Evolutionary conservation across 2,797 vertebrate genomes (phyloP).

Genomic region (Echeneis naucrates): DNA sequence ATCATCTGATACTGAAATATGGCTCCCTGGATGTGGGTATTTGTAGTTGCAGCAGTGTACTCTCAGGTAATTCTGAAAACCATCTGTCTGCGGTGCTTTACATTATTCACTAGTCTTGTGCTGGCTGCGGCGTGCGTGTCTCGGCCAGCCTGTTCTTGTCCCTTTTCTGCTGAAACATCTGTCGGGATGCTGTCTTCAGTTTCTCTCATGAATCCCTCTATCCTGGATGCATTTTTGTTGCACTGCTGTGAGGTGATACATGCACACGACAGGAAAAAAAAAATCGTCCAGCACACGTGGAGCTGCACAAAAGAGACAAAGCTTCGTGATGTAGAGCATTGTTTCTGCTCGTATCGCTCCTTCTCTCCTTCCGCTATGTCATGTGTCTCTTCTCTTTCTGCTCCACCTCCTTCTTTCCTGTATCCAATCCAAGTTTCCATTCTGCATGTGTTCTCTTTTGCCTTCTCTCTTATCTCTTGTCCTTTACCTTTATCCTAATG

Average conservation of each 20-base stretch:
- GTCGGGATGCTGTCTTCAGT: slow-evolving; percentile 42
- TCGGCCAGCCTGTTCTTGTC: slow-evolving; percentile 36
- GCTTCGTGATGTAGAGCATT: slow-evolving; percentile 13
- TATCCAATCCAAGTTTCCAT: slow-evolving; percentile 15
- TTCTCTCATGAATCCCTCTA: slow-evolving; percentile 31
- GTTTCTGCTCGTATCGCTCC: neutral
- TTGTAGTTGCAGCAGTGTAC: slow-evolving; percentile 50
- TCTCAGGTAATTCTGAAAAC: slow-evolving; percentile 66
- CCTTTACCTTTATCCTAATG: slow-evolving; percentile 62
- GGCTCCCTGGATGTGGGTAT: slow-evolving; percentile 39
- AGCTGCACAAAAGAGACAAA: slow-evolving; percentile 28
- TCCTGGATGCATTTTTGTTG: neutral
- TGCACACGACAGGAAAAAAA: slow-evolving; percentile 5
- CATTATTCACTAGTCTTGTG: slow-evolving; percentile 71
- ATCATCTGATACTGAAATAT: slow-evolving; percentile 42
- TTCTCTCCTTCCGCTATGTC: neutral
- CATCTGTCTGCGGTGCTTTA: slow-evolving; percentile 66
- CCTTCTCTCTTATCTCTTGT: slow-evolving; percentile 37
- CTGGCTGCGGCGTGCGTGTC: slow-evolving; percentile 33
- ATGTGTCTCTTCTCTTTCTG: slow-evolving; percentile 14
- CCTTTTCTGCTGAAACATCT: slow-evolving; percentile 53
- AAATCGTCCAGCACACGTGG: slow-evolving; percentile 18
- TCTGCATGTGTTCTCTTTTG: slow-evolving; percentile 13
- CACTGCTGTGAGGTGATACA: slow-evolving; percentile 20
- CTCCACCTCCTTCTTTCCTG: slow-evolving; percentile 13